Percentiles rank a stretch among this genome's conserved stretches.
These are phyloP conservation scores for Doryteuthis pealeii DNA, from an alignment of 1,140 invertebrate genomes.

Conservation along the genomic window DNA sequence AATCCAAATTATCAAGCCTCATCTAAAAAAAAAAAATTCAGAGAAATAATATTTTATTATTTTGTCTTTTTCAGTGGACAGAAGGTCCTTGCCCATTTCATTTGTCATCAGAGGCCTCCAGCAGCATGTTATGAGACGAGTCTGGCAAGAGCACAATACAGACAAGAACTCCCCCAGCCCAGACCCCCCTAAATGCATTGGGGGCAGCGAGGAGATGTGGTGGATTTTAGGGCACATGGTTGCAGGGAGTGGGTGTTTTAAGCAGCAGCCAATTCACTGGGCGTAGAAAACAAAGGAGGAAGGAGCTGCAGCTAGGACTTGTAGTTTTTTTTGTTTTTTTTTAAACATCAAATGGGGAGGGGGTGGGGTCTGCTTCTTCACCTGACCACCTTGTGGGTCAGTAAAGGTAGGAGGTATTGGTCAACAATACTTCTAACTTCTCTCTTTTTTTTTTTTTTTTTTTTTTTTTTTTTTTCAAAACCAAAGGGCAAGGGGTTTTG, in stretches of 20 bases:
- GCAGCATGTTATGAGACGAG: constrained; percentile 29
- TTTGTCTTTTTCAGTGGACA: constrained; percentile 56
- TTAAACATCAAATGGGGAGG: not conserved
- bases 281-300: too few species aligned
- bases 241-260: not conserved
- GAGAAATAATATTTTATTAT: too few species aligned
- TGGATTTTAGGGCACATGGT: not conserved
- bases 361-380: not conserved
- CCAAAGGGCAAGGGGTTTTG: too few species aligned
- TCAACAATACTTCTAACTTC: not conserved
- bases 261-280: too few species aligned
- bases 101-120: constrained; percentile 36
- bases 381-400: not conserved
- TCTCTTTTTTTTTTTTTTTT: not conserved
- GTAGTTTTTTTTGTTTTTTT: too few species aligned
- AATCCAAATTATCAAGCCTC: too few species aligned
- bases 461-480: not conserved
- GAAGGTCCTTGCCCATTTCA: constrained; percentile 59
- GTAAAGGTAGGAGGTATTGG: not conserved
- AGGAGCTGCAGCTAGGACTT: too few species aligned
- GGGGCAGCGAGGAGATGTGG: not conserved
- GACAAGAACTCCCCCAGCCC: not conserved
- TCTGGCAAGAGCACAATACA: not conserved
- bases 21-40: too few species aligned
- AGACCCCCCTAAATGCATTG: not conserved